Base-by-base conservation (phyloP, 2,797 vertebrate genomes). In the Holocentrus rufus region DNA sequence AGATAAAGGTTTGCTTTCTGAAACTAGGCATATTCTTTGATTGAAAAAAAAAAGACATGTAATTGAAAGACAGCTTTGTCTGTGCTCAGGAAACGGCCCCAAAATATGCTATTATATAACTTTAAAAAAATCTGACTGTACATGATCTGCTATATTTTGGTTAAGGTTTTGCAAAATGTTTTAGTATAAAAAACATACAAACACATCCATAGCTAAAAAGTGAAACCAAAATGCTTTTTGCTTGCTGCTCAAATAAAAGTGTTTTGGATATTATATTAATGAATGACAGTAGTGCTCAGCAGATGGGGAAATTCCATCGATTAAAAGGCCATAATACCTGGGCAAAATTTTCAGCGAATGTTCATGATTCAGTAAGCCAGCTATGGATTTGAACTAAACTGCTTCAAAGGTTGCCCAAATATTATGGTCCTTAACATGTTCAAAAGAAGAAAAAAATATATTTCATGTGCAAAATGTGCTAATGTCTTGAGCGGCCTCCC, bases 401-500 rank as follows among this genome's bases (percentile, higher is more conserved):
- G 54, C 30, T 61, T 77, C 58, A 68, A 82, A 75, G 68, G 74
- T 25, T 80, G 52, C 61, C 76, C 50, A 60, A 52, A 75, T 73
- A 72, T 65, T 63, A 77, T 53, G 36, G 22, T 18, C 63, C 18
- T 27, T 52, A 77, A 75, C 55, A 74, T 7, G 5, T 36, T 70
- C 13, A 62, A 30, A 56, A 76, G 39, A 60, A 78, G 42, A 74
- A 55, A 60, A n/a, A 69, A 18, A 77, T 76, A 62, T 53, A 15
- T 77, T 23, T 56, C 53, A 69, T 89, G 91, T 91, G 90, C 83
- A 92, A 88, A 87, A 82, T 70, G 15, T 72, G 86, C 94, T 95
- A 96, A 90, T 94, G 95, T 89, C 95, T 95, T 87, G 94, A 92
- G 88, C 91, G 92, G 58, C 94, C 95, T 84, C 97, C 96, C 95